phyloP scores from a whole-genome alignment of 2,113 vertebrate genomes.

The Aptenodytes patagonicus region DNA sequence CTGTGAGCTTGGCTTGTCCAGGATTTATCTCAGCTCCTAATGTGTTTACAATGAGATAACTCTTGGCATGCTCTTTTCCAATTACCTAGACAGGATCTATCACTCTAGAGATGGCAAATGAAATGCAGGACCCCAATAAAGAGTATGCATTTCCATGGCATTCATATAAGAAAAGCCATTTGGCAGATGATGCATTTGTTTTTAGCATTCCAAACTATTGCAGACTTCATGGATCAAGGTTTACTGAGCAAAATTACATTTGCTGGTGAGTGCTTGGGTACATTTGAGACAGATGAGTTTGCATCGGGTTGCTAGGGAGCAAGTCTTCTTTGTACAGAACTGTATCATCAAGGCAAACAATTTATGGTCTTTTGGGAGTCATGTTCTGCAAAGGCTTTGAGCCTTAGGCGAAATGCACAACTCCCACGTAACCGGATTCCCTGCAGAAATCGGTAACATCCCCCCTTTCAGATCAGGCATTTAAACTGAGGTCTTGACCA shows the following conservation, averaged over 20 bases:
- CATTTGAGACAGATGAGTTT: background rate
- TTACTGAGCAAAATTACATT: background rate
- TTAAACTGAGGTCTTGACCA: background rate
- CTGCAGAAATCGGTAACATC: background rate
- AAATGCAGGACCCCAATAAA: background rate
- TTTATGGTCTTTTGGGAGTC: background rate
- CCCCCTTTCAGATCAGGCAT: background rate
- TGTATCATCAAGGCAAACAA: background rate
- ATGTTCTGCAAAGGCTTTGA: background rate
- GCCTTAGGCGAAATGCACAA: background rate
- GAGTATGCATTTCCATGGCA: background rate
- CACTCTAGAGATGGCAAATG: background rate
- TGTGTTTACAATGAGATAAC: background rate
- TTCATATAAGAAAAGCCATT: background rate
- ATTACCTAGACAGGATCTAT: background rate
- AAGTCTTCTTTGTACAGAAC: background rate
- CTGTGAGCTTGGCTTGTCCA: background rate
- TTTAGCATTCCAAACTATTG: background rate
- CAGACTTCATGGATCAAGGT: background rate
- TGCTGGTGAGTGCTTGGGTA: background rate
- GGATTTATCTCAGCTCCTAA: constrained; percentile 6
- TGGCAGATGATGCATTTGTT: background rate
- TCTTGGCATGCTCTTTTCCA: background rate
- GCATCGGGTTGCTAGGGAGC: background rate
- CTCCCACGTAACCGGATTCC: background rate